Base-by-base conservation (phyloP, 2,113 vertebrate genomes). In the Esox niger region DNA sequence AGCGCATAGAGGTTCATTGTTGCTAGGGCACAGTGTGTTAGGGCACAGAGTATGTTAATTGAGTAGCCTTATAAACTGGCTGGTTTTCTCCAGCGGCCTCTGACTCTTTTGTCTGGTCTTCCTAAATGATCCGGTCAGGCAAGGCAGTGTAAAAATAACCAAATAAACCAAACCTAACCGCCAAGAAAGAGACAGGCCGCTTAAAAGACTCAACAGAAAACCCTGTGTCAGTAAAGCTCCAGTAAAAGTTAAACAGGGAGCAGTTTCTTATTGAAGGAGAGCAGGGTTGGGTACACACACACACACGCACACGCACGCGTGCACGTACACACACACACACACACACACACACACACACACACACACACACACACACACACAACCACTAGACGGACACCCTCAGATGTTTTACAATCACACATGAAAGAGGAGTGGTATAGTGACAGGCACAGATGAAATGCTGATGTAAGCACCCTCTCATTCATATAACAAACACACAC, bases 361-460 rank as follows among this genome's bases (percentile, higher is more conserved):
- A 32, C 26, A 62, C 25, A 63, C 76, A 61, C 79, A 74, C 60
- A 71, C 71, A 72, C 8, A 33, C 4, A 27, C 11, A 64, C 38
- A 20, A 35, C 64, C 38, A 5, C 20, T 10, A 25, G 1, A 47
- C 49, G 47, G 21, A 25, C 21, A 49, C 46, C 63, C 66, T 81
- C 72, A 76, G 49, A 75, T 20, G 54, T 79, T 87, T 84, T 76
- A 82, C 70, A 77, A 54, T 46, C 58, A 13, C 64, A 75, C 80
- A 81, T 83, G 43, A 81, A 75, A 65, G 57, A 58, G 46, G n/a
- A 56, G 54, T 35, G 33, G 20, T 60, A 33, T 60, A 67, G 27
- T 54, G 72, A 62, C 59, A 62, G 54, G 33, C 62, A 59, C 43
- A 13, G 62, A 62, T 61, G 71, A 58, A 56, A 49, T 6, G 38